phyloP scores from a whole-genome alignment of 1,140 invertebrate species.

The Marisa cornuarietis region DNA sequence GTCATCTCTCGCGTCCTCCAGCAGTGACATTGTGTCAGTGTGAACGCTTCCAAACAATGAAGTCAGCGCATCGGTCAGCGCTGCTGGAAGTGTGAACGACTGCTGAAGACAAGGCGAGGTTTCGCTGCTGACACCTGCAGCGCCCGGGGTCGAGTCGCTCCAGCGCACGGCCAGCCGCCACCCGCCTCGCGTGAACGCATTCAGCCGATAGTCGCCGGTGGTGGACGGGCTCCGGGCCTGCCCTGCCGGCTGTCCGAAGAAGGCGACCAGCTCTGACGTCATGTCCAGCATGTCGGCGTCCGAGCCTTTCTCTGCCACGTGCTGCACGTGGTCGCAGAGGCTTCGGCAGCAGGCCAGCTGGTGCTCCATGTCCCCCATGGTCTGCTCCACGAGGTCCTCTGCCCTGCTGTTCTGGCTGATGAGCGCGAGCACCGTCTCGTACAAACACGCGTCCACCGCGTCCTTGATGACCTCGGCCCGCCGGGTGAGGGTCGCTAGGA shows the following conservation, averaged over 20 bases:
- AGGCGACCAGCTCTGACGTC: neutral
- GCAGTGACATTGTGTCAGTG: too few species aligned
- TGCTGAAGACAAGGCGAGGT: too few species aligned
- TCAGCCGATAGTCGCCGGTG: too few species aligned
- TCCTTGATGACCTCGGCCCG: constrained; percentile 9
- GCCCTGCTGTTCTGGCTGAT: neutral
- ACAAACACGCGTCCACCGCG: neutral
- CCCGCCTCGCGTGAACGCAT: too few species aligned
- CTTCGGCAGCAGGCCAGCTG: neutral
- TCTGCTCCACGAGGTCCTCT: neutral
- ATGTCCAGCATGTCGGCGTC: constrained; percentile 14
- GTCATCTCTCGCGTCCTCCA: too few species aligned
- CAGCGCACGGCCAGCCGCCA: too few species aligned
- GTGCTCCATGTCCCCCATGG: neutral
- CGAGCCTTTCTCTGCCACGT: neutral
- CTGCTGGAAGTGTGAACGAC: too few species aligned
- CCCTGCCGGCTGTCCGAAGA: neutral
- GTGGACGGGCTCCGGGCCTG: too few species aligned
- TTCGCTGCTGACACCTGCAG: too few species aligned
- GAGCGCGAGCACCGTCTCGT: neutral
- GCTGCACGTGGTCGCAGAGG: neutral
- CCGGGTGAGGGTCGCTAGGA: neutral
- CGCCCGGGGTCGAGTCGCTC: too few species aligned
- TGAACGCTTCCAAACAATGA: too few species aligned
- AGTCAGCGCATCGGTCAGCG: too few species aligned